Evolutionary conservation across 2,113 vertebrate genomes (phyloP).

Genomic region (Oryzias celebensis): DNA sequence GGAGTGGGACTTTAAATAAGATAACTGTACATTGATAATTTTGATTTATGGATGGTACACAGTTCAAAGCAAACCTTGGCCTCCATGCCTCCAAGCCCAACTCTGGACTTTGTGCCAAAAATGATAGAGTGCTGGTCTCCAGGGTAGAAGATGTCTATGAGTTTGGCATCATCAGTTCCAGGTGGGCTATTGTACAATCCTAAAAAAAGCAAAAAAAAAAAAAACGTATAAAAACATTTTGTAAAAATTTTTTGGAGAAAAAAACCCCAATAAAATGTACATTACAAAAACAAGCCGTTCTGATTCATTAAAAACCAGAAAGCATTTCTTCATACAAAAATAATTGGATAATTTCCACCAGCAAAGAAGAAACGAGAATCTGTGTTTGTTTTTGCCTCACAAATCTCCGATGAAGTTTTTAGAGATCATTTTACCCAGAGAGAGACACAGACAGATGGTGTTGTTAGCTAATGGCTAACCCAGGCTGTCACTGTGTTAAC

Average conservation of each 20-base stretch:
- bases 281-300: too few relatives aligned
- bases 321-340: too few relatives aligned
- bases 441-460: conserved; percentile 53
- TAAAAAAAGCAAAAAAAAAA: conserved; percentile 55
- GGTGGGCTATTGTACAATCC: conserved; percentile 95
- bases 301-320: too few relatives aligned
- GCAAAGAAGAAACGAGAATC: conserved; percentile 31
- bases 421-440: not conserved
- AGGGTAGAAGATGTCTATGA: conserved; percentile 96
- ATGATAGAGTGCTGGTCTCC: conserved; percentile 97
- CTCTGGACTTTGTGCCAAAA: conserved; percentile 95
- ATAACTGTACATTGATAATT: too few relatives aligned
- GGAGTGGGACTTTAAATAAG: too few relatives aligned
- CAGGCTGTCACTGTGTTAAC: conserved; percentile 32
- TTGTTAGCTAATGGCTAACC: conserved; percentile 51
- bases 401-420: conserved; percentile 35
- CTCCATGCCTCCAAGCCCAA: conserved; percentile 97
- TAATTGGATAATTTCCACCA: conserved; percentile 11
- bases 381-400: conserved; percentile 43
- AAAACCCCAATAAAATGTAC: too few relatives aligned
- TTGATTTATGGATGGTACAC: not conserved
- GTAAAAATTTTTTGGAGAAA: too few relatives aligned
- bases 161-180: conserved; percentile 93
- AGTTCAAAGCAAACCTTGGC: conserved; percentile 83
- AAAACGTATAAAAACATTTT: not conserved